These are phyloP conservation scores for Rhagophthalmus giganteus DNA, from an alignment of 2,888 invertebrate genomes.

Conservation along the genomic window DNA sequence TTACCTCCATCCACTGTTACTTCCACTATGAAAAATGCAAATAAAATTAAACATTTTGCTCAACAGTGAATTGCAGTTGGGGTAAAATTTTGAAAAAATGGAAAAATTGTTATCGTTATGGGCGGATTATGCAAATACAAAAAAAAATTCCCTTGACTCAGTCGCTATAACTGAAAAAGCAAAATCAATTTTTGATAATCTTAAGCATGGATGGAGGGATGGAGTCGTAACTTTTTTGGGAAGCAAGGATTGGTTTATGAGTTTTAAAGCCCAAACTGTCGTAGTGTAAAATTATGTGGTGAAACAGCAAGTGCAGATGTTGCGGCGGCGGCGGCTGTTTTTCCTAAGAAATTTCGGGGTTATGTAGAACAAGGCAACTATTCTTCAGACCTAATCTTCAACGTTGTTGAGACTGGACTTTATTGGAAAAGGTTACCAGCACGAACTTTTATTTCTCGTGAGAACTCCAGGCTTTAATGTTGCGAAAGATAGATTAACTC, in stretches of 20 bases:
- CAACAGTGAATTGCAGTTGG: no score
- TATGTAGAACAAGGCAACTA: not conserved
- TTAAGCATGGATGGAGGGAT: not conserved
- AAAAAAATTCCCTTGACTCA: not conserved
- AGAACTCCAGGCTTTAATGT: not conserved
- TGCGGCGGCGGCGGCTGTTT: not conserved
- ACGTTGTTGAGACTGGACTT: conserved; percentile 5
- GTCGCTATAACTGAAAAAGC: not conserved
- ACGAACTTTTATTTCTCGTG: not conserved
- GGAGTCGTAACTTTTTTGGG: not conserved
- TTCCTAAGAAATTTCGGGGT: not conserved
- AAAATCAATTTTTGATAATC: conserved; percentile 2
- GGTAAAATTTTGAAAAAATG: no score
- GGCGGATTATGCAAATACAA: conserved; percentile 1
- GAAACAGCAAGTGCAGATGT: conserved; percentile 1
- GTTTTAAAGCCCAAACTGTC: not conserved
- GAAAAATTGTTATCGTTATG: no score
- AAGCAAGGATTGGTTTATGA: conserved; percentile 1
- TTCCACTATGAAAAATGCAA: conserved; percentile 1
- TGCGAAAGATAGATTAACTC: not conserved
- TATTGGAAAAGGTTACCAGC: conserved; percentile 1
- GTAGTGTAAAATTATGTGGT: conserved; percentile 1
- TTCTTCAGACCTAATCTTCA: conserved; percentile 1
- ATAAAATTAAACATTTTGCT: no score
- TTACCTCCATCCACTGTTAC: not conserved